Conservation (phyloP, 1,140 invertebrate species). For the Leptinotarsa lineolata region DNA sequence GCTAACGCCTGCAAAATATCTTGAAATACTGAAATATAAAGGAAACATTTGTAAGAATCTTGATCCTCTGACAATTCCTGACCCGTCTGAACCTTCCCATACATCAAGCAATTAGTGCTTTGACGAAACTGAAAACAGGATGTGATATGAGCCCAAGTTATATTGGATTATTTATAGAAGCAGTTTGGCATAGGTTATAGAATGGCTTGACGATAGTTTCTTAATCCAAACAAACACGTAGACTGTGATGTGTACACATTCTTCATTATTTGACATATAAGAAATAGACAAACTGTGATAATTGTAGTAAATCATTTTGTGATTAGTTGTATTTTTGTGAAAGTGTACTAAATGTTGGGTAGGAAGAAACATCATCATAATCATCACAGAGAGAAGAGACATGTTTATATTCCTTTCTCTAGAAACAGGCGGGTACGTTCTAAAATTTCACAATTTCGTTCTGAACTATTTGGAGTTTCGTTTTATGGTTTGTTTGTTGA, state of each 20-base stretch:
- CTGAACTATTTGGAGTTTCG: no score
- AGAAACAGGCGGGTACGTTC: constrained; percentile 42
- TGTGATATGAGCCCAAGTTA: constrained; percentile 23
- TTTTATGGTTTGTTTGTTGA: no score
- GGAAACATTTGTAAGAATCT: no score
- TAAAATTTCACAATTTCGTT: no score
- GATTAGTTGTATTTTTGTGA: neutral
- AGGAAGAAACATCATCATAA: constrained; percentile 37
- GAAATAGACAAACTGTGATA: constrained; percentile 2
- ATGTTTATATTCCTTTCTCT: constrained; percentile 45
- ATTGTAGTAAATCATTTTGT: neutral
- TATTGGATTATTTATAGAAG: constrained; percentile 24
- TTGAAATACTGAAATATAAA: no score
- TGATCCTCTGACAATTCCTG: no score
- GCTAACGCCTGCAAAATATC: no score
- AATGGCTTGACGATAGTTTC: constrained; percentile 20
- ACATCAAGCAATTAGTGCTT: neutral
- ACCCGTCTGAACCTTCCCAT: no score
- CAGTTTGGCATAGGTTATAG: constrained; percentile 18
- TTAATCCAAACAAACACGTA: neutral
- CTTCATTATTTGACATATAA: constrained; percentile 5
- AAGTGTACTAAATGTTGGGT: constrained; percentile 26
- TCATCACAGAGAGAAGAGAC: constrained; percentile 40
- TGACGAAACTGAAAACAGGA: constrained; percentile 2
- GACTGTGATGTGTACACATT: neutral